phyloP scores from a whole-genome alignment of 2,797 vertebrate genomes.

The Sciurus vulgaris region DNA sequence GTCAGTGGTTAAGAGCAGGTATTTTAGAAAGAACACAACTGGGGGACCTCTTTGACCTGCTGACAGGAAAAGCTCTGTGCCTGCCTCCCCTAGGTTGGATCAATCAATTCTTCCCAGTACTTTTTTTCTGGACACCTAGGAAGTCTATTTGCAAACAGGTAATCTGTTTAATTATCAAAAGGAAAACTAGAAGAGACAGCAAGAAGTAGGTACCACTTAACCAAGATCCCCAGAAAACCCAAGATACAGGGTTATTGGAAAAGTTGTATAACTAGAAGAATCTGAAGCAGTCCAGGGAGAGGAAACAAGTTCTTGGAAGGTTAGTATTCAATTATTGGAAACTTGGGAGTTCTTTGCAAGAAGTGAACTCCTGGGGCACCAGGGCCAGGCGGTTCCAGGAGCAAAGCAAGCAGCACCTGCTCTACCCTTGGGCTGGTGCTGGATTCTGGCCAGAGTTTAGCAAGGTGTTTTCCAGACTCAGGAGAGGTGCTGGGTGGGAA shows the following conservation, averaged over 20 bases:
- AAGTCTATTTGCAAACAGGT: slow-evolving; percentile 11
- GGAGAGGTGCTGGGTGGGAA: background rate
- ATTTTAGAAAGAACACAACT: background rate
- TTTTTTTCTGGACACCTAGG: background rate
- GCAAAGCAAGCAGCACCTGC: background rate
- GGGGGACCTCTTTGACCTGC: background rate
- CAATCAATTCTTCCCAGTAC: background rate
- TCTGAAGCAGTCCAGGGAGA: slow-evolving; percentile 4
- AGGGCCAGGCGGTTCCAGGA: background rate
- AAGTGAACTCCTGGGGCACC: background rate
- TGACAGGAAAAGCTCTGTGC: background rate
- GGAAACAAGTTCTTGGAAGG: background rate
- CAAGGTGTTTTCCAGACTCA: background rate
- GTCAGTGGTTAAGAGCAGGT: background rate
- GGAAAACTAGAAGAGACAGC: background rate
- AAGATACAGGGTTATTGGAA: background rate
- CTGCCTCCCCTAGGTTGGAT: background rate
- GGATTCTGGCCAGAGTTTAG: background rate
- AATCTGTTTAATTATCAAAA: background rate
- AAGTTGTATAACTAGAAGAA: background rate
- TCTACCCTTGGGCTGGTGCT: background rate
- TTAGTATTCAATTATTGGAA: background rate
- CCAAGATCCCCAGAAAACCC: background rate
- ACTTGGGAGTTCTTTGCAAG: background rate
- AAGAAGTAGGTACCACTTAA: background rate